Percentiles rank a stretch among this genome's conserved stretches.
Conservation (phyloP, 2,888 invertebrate genomes). For the Barypeithes pellucidus region DNA sequence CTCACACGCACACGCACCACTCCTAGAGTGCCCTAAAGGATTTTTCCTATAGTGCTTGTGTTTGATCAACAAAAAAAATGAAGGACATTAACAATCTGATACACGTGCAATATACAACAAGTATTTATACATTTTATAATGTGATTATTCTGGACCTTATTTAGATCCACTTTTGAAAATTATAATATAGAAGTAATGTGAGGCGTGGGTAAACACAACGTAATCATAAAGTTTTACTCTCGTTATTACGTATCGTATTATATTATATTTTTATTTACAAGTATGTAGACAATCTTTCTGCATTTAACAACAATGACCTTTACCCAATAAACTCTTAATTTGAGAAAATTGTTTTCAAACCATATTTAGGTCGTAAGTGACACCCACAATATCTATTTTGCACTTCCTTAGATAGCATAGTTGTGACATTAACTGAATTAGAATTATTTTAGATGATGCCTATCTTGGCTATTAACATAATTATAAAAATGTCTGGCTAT, state of each 20-base stretch:
- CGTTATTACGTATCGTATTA: background rate
- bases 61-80: no score
- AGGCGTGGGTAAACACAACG: conserved; percentile 11
- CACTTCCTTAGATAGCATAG: conserved; percentile 37
- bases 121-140: background rate
- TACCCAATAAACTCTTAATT: conserved; percentile 44
- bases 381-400: conserved; percentile 39
- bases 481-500: conserved; percentile 17
- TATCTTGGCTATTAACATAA: conserved; percentile 13
- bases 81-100: no score
- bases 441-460: conserved; percentile 20
- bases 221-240: background rate
- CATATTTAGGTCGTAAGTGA: conserved; percentile 31
- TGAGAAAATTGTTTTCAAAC: conserved; percentile 37
- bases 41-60: no score
- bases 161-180: background rate
- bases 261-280: conserved; percentile 29
- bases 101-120: no score
- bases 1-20: no score
- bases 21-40: no score
- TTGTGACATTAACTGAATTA: conserved; percentile 28
- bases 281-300: conserved; percentile 24
- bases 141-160: background rate
- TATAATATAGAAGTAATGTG: background rate
- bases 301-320: conserved; percentile 42